Conservation (phyloP, 92 coral and sea anemone genomes). For the Paragorgia papillata region DNA sequence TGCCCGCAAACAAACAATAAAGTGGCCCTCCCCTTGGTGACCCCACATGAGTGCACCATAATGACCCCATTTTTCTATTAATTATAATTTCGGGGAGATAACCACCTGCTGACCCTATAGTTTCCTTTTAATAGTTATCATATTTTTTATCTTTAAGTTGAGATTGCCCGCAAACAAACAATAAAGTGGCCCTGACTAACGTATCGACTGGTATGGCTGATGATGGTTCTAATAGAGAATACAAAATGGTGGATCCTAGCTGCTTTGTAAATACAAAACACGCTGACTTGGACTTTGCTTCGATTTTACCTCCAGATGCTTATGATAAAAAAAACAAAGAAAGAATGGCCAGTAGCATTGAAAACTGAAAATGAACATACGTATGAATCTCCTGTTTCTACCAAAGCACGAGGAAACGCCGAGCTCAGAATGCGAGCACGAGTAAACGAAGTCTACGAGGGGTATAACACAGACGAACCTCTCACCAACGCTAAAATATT, state of each 20-base stretch:
- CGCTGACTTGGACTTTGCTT: too few species aligned
- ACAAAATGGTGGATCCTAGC: not conserved
- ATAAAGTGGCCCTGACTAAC: too few species aligned
- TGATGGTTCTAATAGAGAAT: not conserved
- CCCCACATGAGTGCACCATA: too few species aligned
- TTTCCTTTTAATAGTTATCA: too few species aligned
- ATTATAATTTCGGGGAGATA: too few species aligned
- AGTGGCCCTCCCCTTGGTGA: too few species aligned
- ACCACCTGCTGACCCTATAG: too few species aligned
- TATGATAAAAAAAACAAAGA: not conserved
- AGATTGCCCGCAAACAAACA: too few species aligned
- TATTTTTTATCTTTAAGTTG: too few species aligned
- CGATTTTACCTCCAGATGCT: not conserved
- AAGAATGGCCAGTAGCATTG: not conserved
- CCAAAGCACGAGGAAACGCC: not conserved
- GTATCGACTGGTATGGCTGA: too few species aligned
- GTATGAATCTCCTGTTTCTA: not conserved
- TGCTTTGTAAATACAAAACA: not conserved
- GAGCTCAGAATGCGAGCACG: not conserved
- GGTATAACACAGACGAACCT: not conserved
- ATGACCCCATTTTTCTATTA: too few species aligned
- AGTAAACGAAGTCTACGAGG: constrained; percentile 1
- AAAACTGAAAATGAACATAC: not conserved
- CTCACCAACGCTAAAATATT: not conserved
- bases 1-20: too few species aligned